phyloP scores from a whole-genome alignment of 2,113 vertebrate species.

The Myotis brandtii region DNA sequence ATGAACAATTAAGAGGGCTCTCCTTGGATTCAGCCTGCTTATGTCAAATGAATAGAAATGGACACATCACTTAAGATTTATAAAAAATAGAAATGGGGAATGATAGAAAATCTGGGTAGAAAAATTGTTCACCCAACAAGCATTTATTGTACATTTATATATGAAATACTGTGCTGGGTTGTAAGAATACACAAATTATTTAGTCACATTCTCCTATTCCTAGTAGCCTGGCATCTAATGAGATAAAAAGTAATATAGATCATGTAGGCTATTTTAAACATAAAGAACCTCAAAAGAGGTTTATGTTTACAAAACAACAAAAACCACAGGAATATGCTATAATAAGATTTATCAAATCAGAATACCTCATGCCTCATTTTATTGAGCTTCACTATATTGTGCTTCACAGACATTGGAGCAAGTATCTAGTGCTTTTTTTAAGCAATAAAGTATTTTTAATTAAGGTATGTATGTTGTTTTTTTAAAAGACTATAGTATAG shows the following conservation, averaged over 20 bases:
- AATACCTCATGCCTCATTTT: neutral
- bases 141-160: neutral
- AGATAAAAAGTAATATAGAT: conserved; percentile 3
- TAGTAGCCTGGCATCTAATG: neutral
- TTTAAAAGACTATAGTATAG: neutral
- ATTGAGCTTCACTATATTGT: neutral
- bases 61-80: neutral
- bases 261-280: neutral
- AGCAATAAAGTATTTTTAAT: neutral
- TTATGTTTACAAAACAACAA: neutral
- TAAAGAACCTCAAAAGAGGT: neutral
- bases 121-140: neutral
- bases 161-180: neutral
- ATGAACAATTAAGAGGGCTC: neutral
- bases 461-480: neutral
- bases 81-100: neutral
- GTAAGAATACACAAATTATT: neutral
- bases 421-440: neutral
- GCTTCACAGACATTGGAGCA: neutral
- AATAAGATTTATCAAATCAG: neutral
- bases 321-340: neutral
- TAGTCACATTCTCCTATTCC: neutral
- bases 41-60: neutral
- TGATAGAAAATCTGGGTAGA: neutral
- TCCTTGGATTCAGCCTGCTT: neutral